Evolutionary conservation across 2,888 invertebrate genomes (phyloP), one percentile per base, ranked within the genome.

Genomic region (Eristalinus aeneus): DNA sequence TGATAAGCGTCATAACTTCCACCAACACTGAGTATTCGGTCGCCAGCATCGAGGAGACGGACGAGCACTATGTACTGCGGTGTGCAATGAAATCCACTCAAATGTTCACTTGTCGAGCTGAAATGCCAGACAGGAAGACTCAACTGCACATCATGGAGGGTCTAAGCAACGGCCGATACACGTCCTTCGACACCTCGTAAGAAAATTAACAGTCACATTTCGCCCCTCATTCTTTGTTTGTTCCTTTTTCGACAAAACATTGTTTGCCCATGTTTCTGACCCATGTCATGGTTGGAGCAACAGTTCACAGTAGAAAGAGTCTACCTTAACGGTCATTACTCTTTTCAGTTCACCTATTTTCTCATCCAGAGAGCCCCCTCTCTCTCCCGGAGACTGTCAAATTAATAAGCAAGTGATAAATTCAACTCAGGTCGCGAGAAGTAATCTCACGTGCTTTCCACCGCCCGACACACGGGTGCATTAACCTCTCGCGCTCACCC

Each of bases 111-210:
- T 90, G 90, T 54, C 88, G 88, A 31, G 90, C 89, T 9, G 89
- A 89, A 81, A 88, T 87, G 88, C 89, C 90, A 5, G 89, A 89
- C 60, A 87, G 82, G 16, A 88, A 60, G 23, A 79, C 72, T 1
- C 89, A 89, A 60, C 39, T 90, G 5, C 88, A 88, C 60, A 88
- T 90, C 23, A 89, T 80, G 74, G 89, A 89, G 79, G 89, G 90
- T 39, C 75, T 89, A 20, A 89, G 88, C 73, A 88, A 88, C 81
- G 89, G 89, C 4, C 71, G 89, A 68, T 90, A 89, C 67, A 88
- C 89, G 2, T 78, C 90, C 6, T 88, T 88, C 31, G 88, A 90
- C 69, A 89, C 90, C 1, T 20, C 84, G 90, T 90, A 87, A 88
- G 90, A 88, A 22, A 5, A 27, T 27, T 5, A 5, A 27, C 5